Base-by-base conservation (phyloP, 2,888 invertebrate species). In the Pollenia labialis region DNA sequence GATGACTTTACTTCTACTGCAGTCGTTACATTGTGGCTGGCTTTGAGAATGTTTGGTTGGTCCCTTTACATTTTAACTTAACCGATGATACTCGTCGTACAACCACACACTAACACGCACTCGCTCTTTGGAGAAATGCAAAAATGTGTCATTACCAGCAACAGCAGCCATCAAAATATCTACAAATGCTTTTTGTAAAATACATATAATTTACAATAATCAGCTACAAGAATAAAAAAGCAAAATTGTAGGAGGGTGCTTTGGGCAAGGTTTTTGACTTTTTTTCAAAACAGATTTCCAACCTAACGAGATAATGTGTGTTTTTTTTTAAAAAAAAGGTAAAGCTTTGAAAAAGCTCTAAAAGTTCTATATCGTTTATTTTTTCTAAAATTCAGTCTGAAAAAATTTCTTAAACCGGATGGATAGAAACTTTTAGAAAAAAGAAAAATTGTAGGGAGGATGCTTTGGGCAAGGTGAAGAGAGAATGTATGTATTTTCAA, bases 111-210 rank as follows among this genome's bases (percentile, higher is more conserved):
- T 74, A 50, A 46, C 7, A 44, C 8, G 11, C 74, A 6, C 32
- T 32, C 7, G 23, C 8, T n/a, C 74, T 80, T 69, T 32, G 56
- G 44, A 77, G 64, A 86, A 75, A 80, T 86, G 81, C 77, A 84
- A 87, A 81, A 87, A 84, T 87, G 83, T 87, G 87, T 87, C 87
- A 87, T 84, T 87, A 84, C 84, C 87, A 84, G 76, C 58, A 76
- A 64, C 64, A 79, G 56, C 48, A 69, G 40, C 23, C 76, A 81
- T 62, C 71, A 64, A 71, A 76, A 81, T 74, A 74, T 74, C 72
- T 81, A 66, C 46, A 87, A 82, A 75, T 82, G 69, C 69, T 82
- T 69, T 76, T 76, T 69, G 69, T 23, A 64, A 82, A 76, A 46
- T 54, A 62, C 58, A 52, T 62, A 76, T 52, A 75, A 54, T 40